phyloP scores from a whole-genome alignment of 1,140 invertebrate species.

The Diorhabda elongata region DNA sequence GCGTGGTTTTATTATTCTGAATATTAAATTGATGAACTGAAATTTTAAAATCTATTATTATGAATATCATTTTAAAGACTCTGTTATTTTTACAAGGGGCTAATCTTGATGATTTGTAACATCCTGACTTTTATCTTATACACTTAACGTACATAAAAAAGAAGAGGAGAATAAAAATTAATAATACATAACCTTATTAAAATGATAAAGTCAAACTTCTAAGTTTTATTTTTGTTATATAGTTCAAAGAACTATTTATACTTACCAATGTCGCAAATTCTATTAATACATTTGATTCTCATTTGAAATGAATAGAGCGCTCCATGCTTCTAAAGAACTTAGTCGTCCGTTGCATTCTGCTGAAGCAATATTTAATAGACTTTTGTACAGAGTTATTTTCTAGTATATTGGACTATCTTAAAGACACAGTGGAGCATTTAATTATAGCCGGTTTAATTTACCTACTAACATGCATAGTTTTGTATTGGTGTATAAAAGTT shows the following conservation, averaged over 20 bases:
- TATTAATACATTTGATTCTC: slow-evolving; percentile 31
- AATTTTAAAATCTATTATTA: neutral
- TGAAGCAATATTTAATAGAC: slow-evolving; percentile 9
- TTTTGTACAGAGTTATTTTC: slow-evolving; percentile 17
- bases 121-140: neutral
- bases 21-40: too few species aligned
- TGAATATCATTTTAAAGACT: neutral
- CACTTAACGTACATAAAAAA: neutral
- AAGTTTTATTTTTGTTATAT: neutral
- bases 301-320: slow-evolving; percentile 30
- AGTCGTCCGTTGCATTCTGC: neutral
- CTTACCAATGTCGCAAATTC: slow-evolving; percentile 28
- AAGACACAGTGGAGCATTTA: slow-evolving; percentile 46
- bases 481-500: slow-evolving; percentile 34
- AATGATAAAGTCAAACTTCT: neutral
- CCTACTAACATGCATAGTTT: slow-evolving; percentile 39
- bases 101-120: neutral
- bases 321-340: slow-evolving; percentile 14
- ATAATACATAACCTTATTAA: neutral
- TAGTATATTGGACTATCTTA: slow-evolving; percentile 29
- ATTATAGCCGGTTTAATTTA: slow-evolving; percentile 39
- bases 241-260: slow-evolving; percentile 22
- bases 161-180: neutral
- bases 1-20: too few species aligned
- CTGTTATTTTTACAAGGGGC: neutral